A percentile compares a stretch with the other conserved stretches of the same genome.
Conservation (phyloP, 2,113 vertebrate species). For the Hemibagrus wyckioides region DNA sequence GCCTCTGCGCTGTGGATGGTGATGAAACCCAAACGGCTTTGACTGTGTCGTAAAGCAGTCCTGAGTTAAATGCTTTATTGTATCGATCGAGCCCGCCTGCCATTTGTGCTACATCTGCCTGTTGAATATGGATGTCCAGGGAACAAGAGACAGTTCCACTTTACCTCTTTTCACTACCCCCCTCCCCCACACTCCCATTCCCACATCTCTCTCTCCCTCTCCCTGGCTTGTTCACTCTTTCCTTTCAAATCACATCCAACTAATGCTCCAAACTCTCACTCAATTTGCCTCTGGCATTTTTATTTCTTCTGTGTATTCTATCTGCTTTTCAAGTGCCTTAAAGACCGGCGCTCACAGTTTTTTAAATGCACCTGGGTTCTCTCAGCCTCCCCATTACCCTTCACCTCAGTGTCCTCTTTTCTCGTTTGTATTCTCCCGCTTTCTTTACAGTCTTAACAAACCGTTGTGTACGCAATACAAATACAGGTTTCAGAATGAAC, state of each 20-base stretch:
- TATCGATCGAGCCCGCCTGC: slow-evolving; percentile 42
- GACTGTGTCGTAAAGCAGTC: slow-evolving; percentile 32
- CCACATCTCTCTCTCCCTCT: neutral
- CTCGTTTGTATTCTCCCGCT: slow-evolving; percentile 8
- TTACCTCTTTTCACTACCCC: slow-evolving; percentile 36
- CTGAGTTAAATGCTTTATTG: slow-evolving; percentile 40
- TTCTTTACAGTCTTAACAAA: slow-evolving; percentile 12
- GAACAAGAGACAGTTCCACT: slow-evolving; percentile 34
- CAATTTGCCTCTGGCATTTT: slow-evolving; percentile 13
- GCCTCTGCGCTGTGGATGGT: neutral
- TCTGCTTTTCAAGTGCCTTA: slow-evolving; percentile 12
- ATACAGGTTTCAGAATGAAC: neutral
- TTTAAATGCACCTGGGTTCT: neutral
- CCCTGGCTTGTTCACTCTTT: slow-evolving; percentile 3
- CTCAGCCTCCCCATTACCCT: neutral
- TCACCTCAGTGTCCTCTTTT: neutral
- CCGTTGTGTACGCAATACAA: neutral
- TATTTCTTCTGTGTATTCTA: slow-evolving; percentile 17
- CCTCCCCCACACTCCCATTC: neutral
- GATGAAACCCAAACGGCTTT: slow-evolving; percentile 22
- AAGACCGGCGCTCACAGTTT: neutral
- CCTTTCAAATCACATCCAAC: slow-evolving; percentile 23
- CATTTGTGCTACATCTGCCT: slow-evolving; percentile 45
- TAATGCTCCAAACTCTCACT: slow-evolving; percentile 28
- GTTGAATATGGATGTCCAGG: slow-evolving; percentile 49